Evolutionary conservation across 2,113 vertebrate genomes (phyloP), one percentile per base, ranked within the genome.

Genomic region (Paradoxurus hermaphroditus): DNA sequence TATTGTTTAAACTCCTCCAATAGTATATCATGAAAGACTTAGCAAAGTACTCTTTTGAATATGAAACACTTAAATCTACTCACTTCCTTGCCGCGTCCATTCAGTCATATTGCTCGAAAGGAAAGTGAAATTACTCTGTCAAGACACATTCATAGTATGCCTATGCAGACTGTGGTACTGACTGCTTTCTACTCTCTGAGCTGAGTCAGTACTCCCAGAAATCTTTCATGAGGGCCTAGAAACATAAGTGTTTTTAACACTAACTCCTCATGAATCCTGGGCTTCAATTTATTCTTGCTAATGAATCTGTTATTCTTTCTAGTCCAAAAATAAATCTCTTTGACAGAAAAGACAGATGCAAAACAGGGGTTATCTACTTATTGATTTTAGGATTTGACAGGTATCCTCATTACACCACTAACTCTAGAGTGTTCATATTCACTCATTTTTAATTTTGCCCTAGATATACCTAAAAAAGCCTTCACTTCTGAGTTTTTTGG

Each of bases 271-370:
- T 86, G 49, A 94, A 92, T 91, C 51, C n/a, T 82, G 29, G 15
- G 9, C 59, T 92, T 97, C 31, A 92, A 11, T 73, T 86, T 83
- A 73, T 83, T 87, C 39, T 95, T 93, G 67, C 36, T 87, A 65
- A 96, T 75, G 23, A 72, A 70, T 95, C 49, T 90, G 18, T 63
- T 94, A 53, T 59, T 94, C 27, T 94, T 94, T 95, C 62, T 75
- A 63, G 7, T 86, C 49, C 56, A 82, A 53, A 93, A 81, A 78
- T 93, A 89, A 86, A 63, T 90, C 5, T 96, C 27, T 96, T 84
- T 94, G 72, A 88, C 19, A 85, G 44, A 49, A 95, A 93, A 94
- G 49, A 79, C 53, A 91, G 65, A 72, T 88, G 27, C 11, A 95
- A 88, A 91, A 81, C 85, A 72, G 34, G 36, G 9, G 4, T 90